Percentiles rank a stretch among this genome's conserved stretches.
phyloP scores from a whole-genome alignment of 2,888 invertebrate genomes.

The Caenorhabditis wallacei region DNA sequence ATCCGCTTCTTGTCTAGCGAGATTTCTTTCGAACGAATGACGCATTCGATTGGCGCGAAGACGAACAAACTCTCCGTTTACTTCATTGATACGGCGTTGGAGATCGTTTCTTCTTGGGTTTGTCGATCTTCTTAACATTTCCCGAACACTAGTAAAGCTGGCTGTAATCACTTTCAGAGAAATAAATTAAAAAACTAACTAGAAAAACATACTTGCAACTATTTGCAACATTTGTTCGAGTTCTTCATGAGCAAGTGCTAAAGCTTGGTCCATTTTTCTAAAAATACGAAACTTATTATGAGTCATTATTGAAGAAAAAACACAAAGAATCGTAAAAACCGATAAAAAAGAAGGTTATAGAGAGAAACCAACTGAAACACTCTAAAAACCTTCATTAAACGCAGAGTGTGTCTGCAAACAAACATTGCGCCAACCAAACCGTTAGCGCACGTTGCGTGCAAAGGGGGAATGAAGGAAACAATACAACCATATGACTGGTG shows the following conservation, averaged over 20 bases:
- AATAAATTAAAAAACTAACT: not conserved
- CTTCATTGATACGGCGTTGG: constrained; percentile 6
- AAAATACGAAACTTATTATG: not conserved
- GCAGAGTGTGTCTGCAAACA: not conserved
- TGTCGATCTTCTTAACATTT: not conserved
- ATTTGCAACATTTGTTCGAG: not conserved
- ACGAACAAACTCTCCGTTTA: constrained; percentile 19
- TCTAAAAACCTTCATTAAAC: not conserved
- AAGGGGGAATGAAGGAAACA: not conserved
- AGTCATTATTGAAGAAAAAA: not conserved
- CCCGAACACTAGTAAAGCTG: not conserved
- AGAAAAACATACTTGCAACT: not conserved
- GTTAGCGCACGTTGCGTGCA: not conserved
- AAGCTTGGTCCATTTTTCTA: not conserved
- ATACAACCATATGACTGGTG: not conserved
- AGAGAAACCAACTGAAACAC: not conserved
- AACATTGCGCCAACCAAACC: not conserved
- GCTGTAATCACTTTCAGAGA: constrained; percentile 13
- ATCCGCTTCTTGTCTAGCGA: not conserved
- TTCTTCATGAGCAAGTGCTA: not conserved
- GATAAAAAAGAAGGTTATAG: not conserved
- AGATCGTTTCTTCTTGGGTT: not conserved
- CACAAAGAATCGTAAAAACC: constrained; percentile 1
- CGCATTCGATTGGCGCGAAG: constrained; percentile 29
- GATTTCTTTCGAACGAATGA: constrained; percentile 20